These are phyloP conservation scores for Gila robusta DNA, from an alignment of 2,797 vertebrate genomes.

Conservation along the genomic window DNA sequence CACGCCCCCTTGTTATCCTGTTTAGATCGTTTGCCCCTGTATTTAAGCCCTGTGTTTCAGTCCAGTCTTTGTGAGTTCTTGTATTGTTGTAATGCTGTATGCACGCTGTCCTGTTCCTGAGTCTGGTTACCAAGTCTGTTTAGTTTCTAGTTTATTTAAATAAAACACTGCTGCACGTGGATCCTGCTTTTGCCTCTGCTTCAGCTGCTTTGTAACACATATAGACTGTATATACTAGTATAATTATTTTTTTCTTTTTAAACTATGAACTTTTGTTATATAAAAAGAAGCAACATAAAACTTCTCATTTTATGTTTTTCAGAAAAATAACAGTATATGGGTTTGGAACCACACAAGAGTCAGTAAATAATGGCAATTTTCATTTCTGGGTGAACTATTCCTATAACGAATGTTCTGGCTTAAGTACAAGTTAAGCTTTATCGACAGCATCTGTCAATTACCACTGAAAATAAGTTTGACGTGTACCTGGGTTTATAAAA, in stretches of 20 bases:
- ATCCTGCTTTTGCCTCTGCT: too few species aligned
- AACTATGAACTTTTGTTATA: background rate
- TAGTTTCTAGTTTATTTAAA: too few species aligned
- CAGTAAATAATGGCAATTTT: constrained; percentile 12
- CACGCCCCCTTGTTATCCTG: too few species aligned
- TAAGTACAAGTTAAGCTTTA: constrained; percentile 21
- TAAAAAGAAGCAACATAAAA: constrained; percentile 2
- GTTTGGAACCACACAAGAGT: background rate
- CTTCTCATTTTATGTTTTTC: background rate
- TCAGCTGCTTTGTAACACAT: too few species aligned
- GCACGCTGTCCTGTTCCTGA: too few species aligned
- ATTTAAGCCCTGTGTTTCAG: too few species aligned
- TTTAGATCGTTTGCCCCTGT: too few species aligned
- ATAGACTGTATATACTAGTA: background rate
- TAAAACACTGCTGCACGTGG: too few species aligned
- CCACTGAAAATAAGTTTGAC: constrained; percentile 4
- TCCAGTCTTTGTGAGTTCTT: too few species aligned
- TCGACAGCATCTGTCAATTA: constrained; percentile 23
- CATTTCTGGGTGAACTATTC: background rate
- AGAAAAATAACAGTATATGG: background rate
- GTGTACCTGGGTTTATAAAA: background rate
- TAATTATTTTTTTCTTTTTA: background rate
- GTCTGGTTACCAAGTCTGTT: too few species aligned
- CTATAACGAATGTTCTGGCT: constrained; percentile 7
- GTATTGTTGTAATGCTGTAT: too few species aligned